These are phyloP conservation scores for Venustoraphidia nigricollis DNA, from an alignment of 2,888 invertebrate genomes.

Conservation along the genomic window DNA sequence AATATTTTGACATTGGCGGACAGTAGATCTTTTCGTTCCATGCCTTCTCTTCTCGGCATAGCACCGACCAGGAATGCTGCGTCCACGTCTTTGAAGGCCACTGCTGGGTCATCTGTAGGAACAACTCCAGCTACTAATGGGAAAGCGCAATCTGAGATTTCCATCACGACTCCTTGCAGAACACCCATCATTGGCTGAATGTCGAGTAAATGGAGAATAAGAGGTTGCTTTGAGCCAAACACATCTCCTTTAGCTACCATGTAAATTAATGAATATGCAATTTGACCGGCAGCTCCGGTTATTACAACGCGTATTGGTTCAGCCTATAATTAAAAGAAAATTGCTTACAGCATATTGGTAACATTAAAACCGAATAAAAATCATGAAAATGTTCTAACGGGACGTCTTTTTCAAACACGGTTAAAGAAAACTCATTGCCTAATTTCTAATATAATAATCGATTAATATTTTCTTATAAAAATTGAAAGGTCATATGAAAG, in stretches of 20 bases:
- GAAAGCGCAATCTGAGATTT: constrained; percentile 87
- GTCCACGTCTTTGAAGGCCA: constrained; percentile 90
- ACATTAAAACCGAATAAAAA: too few relatives aligned
- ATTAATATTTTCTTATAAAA: too few relatives aligned
- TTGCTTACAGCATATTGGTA: too few relatives aligned
- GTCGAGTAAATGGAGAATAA: constrained; percentile 82
- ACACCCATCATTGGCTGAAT: constrained; percentile 92
- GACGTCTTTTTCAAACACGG: too few relatives aligned
- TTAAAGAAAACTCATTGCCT: too few relatives aligned
- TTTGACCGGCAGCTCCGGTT: constrained; percentile 98
- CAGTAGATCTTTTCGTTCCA: constrained; percentile 96
- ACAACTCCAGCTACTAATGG: constrained; percentile 73
- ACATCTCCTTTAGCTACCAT: constrained; percentile 92
- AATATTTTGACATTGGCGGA: constrained; percentile 98
- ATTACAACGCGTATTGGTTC: constrained; percentile 86
- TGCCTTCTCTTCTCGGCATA: constrained; percentile 94
- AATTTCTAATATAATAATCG: too few relatives aligned
- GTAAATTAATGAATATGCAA: constrained; percentile 90
- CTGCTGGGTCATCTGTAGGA: constrained; percentile 74
- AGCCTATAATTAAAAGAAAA: constrained; percentile 30
- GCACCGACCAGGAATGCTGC: constrained; percentile 95
- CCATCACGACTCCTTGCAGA: constrained; percentile 97
- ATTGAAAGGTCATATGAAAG: too few relatives aligned
- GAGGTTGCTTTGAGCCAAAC: constrained; percentile 76
- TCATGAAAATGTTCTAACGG: too few relatives aligned